Base-by-base conservation (phyloP, 2,888 invertebrate genomes). In the Diadegma fenestrale region DNA sequence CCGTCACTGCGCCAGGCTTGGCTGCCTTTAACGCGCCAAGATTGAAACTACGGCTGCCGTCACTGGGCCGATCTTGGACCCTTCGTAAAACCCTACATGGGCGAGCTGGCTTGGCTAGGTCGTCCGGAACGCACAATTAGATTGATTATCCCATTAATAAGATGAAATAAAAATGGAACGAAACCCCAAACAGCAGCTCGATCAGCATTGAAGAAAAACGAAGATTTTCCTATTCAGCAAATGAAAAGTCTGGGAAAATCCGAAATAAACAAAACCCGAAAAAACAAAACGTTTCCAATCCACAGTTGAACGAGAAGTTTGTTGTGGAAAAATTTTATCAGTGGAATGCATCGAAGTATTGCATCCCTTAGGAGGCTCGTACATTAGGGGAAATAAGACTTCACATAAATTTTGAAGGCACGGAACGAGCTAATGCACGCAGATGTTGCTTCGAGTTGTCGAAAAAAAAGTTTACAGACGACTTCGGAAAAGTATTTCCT, bases 381-480 rank as follows among this genome's bases (percentile, higher is more conserved):
- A 33, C 30, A 69, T 43, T 22, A 5, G 17, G n/a, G n/a, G 22
- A 19, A n/a, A 33, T 71, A 51, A 71, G 51, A 33, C 1, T 26
- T n/a, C 37, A 37, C 41, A 19, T 30, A 12, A 33, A 51, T 71
- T 54, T 51, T 71, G 4, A 19, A 51, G 12, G n/a, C 37, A 33
- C 14, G n/a, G 30, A 69, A n/a, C 26, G 26, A 26, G 45, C 26
- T 33, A 54, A n/a, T 37, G 33, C 12, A 22, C n/a, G n/a, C 33
- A 72, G 33, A 22, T 72, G 33, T 37, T 48, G 51, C 54, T 72
- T 54, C 37, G 37, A 37, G 37, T 54, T 48, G 51, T 22, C 37
- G 7, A 37, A 37, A 64, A 64, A 19, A n/a, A 37, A 10, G 12
- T 41, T 10, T 19, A 41, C 7, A 54, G 10, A 14, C 14, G 14